These are phyloP conservation scores for Hartigia nigra DNA, from an alignment of 2,888 invertebrate genomes.

Conservation along the genomic window DNA sequence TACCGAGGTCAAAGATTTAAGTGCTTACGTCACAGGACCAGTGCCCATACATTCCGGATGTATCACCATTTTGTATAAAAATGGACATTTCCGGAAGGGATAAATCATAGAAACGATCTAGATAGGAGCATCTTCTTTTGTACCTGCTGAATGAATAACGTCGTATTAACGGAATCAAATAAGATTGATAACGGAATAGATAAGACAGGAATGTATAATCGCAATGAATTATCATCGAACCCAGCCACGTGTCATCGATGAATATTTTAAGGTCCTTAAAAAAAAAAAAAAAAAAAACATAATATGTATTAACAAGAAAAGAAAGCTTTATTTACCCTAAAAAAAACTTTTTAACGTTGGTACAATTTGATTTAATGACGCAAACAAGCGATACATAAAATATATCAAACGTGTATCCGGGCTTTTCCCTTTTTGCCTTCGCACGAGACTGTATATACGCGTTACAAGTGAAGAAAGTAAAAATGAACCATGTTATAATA, in stretches of 20 bases:
- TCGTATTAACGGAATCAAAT: not conserved
- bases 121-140: not conserved
- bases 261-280: not conserved
- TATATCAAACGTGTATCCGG: too few relatives aligned
- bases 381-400: too few relatives aligned
- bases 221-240: too few relatives aligned
- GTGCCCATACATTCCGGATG: not conserved
- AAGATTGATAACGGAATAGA: not conserved
- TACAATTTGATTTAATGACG: too few relatives aligned
- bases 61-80: not conserved
- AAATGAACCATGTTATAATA: too few relatives aligned
- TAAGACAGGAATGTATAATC: not conserved
- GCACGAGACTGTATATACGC: too few relatives aligned
- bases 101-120: not conserved
- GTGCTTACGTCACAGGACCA: not conserved
- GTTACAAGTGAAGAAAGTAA: too few relatives aligned
- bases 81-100: not conserved
- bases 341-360: too few relatives aligned
- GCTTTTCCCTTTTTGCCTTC: too few relatives aligned
- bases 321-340: too few relatives aligned
- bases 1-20: not conserved
- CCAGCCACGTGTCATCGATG: not conserved
- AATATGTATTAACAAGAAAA: too few relatives aligned
- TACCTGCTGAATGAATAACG: too few relatives aligned
- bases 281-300: accelerated